A percentile compares a stretch with the other conserved stretches of the same genome.
Evolutionary conservation across 2,888 invertebrate species (phyloP).

Genomic region (Mimas tiliae): DNA sequence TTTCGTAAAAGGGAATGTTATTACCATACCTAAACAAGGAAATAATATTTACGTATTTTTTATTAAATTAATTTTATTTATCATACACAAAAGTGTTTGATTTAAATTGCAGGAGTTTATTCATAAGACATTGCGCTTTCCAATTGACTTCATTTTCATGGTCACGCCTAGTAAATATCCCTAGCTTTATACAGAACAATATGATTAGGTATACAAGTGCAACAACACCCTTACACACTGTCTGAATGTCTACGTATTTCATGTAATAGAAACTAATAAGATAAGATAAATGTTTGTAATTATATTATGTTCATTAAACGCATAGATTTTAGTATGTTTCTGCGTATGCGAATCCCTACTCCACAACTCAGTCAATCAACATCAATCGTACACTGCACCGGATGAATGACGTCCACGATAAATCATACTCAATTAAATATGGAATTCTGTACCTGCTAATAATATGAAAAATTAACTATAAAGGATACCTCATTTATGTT

Average conservation of each 20-base stretch:
- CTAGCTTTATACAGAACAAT: not conserved
- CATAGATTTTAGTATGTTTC: not conserved
- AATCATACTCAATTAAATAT: not conserved
- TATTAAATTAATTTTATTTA: not conserved
- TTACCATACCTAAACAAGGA: no score
- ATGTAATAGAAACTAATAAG: not conserved
- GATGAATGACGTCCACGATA: not conserved
- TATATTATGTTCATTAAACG: slow-evolving; percentile 2
- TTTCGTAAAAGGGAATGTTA: no score
- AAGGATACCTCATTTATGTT: no score
- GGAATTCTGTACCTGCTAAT: not conserved
- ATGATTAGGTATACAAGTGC: not conserved
- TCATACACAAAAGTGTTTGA: not conserved
- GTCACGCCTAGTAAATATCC: slow-evolving; percentile 1
- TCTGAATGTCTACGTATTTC: not conserved
- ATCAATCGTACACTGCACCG: not conserved
- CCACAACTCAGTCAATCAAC: slow-evolving; percentile 1
- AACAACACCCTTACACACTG: not conserved
- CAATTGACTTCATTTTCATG: not conserved
- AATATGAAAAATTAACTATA: no score
- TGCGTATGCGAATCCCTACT: not conserved
- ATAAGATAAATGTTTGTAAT: not conserved
- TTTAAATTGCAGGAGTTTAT: not conserved
- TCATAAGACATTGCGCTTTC: not conserved
- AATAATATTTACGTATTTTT: no score